Conservation (phyloP, 1,140 invertebrate species). For the Chironomus tepperi region DNA sequence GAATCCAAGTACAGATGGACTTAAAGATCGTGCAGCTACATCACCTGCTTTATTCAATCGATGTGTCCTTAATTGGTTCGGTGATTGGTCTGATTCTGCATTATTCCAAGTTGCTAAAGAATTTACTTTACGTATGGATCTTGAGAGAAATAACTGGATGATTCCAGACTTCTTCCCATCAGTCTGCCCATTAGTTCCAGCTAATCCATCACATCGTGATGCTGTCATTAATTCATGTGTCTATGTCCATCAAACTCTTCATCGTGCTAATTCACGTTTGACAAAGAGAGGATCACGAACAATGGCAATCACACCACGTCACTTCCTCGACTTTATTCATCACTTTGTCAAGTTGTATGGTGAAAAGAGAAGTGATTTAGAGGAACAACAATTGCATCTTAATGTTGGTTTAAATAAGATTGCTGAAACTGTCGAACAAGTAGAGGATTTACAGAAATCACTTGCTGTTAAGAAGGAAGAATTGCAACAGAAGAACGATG, state of each 20-base stretch:
- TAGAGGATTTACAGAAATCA: conserved; percentile 98
- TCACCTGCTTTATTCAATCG: conserved; percentile 98
- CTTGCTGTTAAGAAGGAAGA: conserved; percentile 94
- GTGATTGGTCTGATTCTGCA: conserved; percentile 97
- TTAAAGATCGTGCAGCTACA: conserved; percentile 96
- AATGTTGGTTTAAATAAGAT: conserved; percentile 99
- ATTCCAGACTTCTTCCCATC: conserved; percentile 82
- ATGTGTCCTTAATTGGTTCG: conserved; percentile 99
- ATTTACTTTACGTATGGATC: conserved; percentile 74
- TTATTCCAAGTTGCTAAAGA: conserved; percentile 85
- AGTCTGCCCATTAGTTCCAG: conserved; percentile 65
- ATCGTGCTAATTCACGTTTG: conserved; percentile 83
- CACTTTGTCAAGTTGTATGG: conserved; percentile 98
- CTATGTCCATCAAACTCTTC: conserved; percentile 94
- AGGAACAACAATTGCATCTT: conserved; percentile 97
- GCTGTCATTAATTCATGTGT: conserved; percentile 97
- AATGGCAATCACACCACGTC: conserved; percentile 94
- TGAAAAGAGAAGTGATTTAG: conserved; percentile 95
- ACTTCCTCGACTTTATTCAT: conserved; percentile 99
- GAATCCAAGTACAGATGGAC: conserved; percentile 97
- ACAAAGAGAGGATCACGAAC: conserved; percentile 86
- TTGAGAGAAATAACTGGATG: conserved; percentile 73
- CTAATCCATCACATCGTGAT: conserved; percentile 75
- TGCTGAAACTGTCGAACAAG: conserved; percentile 97
- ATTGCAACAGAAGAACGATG: conserved; percentile 96